Evolutionary conservation across 2,888 invertebrate genomes (phyloP).

Genomic region (Eudemis profundana): DNA sequence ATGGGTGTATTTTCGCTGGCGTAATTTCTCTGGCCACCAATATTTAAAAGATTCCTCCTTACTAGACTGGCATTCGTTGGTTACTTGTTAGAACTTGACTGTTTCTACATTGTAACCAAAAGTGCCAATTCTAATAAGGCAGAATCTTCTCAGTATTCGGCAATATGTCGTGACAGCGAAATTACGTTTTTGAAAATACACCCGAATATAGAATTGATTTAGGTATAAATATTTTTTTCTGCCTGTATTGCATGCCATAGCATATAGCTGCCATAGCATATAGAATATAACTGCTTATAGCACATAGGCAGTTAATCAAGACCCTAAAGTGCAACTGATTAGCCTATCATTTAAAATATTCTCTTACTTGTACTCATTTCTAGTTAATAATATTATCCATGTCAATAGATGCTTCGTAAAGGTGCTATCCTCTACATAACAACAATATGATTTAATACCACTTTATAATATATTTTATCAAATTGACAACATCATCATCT

Average conservation of each 20-base stretch:
- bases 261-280: no score
- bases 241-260: neutral
- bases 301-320: constrained; percentile 28
- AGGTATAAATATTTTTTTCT: constrained; percentile 10
- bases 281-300: constrained; percentile 23
- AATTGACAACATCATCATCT: constrained; percentile 71
- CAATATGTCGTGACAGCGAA: no score
- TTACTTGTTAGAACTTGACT: no score
- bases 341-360: constrained; percentile 52
- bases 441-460: constrained; percentile 69
- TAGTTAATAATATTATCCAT: constrained; percentile 46
- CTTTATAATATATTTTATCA: constrained; percentile 57
- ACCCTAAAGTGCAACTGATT: constrained; percentile 43
- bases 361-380: constrained; percentile 55
- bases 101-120: no score
- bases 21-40: no score
- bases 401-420: constrained; percentile 57
- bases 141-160: no score
- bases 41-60: no score
- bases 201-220: neutral
- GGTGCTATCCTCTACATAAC: constrained; percentile 62
- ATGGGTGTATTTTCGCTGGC: no score
- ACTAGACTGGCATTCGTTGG: no score
- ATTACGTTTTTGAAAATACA: no score
- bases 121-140: no score